A percentile compares a stretch with the other conserved stretches of the same genome.
Conservation (phyloP, 2,113 vertebrate genomes). For the Numida meleagris region DNA sequence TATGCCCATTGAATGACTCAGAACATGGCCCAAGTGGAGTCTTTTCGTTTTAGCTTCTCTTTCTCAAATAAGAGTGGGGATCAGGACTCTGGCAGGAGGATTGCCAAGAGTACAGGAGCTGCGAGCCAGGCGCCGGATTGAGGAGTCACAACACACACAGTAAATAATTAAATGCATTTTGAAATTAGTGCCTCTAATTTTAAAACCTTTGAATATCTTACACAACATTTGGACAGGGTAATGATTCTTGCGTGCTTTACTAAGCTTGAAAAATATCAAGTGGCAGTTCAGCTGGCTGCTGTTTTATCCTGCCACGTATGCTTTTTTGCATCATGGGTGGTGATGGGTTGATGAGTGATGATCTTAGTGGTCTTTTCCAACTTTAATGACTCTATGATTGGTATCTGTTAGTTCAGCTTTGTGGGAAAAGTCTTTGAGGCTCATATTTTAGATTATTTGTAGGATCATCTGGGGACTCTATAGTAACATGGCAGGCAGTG, state of each 20-base stretch:
- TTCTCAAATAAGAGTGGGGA: background rate
- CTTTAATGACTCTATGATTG: no score
- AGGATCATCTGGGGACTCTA: background rate
- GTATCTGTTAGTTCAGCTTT: background rate
- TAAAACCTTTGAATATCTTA: background rate
- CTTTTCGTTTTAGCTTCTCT: background rate
- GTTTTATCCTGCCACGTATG: background rate
- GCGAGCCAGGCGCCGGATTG: background rate
- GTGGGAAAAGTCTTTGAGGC: background rate
- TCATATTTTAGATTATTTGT: background rate
- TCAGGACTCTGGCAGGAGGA: background rate
- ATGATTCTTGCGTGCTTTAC: background rate
- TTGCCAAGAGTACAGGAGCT: background rate
- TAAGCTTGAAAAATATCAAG: background rate
- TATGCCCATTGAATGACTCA: background rate
- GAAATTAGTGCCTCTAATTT: background rate
- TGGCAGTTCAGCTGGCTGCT: background rate
- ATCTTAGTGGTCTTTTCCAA: no score
- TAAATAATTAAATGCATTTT: conserved; percentile 18
- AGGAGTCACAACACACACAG: background rate
- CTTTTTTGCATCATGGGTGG: background rate
- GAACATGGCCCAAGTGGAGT: background rate
- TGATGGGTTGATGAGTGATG: no score
- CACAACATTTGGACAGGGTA: background rate
- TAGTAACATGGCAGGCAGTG: background rate